phyloP scores from a whole-genome alignment of 2,113 vertebrate genomes.

The Ochotona princeps region DNA sequence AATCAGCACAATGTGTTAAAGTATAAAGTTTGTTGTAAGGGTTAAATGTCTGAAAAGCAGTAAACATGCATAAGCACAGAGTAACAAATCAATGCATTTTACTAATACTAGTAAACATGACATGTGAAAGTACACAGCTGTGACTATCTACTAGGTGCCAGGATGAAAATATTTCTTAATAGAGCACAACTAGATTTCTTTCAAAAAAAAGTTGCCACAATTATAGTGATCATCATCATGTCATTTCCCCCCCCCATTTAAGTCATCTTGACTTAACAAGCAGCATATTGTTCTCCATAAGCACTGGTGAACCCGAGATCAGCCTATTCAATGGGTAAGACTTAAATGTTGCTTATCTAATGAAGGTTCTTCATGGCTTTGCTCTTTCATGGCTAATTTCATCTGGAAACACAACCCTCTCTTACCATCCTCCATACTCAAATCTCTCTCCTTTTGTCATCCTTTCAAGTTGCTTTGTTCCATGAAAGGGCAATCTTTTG shows the following conservation, averaged over 20 bases:
- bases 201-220: background rate
- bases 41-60: background rate
- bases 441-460: slow-evolving; percentile 10
- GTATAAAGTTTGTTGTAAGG: background rate
- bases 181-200: background rate
- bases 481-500: background rate
- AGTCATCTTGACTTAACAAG: background rate
- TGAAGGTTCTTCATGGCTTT: background rate
- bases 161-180: background rate
- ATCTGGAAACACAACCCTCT: background rate
- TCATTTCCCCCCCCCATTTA: background rate
- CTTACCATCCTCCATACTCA: background rate
- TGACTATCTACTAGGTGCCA: background rate
- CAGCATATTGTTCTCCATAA: slow-evolving; percentile 7
- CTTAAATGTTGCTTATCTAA: background rate
- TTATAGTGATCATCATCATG: background rate
- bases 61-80: slow-evolving; percentile 3
- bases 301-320: background rate
- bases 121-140: background rate
- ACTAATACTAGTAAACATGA: background rate
- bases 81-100: background rate
- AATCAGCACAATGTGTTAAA: background rate
- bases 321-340: background rate
- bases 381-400: background rate
- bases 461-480: background rate